phyloP scores from a whole-genome alignment of 2,113 vertebrate species.

The Megaceryle maxima region DNA sequence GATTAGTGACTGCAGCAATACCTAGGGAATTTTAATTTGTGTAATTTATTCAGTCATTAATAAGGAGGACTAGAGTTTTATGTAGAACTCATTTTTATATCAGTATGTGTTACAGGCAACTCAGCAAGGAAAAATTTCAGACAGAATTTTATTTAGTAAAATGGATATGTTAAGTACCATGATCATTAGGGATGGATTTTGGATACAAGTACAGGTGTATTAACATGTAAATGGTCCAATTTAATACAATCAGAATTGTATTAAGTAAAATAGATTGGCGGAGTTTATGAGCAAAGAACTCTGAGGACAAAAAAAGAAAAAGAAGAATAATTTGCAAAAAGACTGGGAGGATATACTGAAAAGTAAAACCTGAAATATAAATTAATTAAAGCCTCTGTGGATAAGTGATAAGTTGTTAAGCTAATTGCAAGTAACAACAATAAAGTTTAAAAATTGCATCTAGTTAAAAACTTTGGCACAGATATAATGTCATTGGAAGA shows the following conservation, averaged over 20 bases:
- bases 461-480: not conserved
- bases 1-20: constrained; percentile 45
- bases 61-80: constrained; percentile 29
- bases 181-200: constrained; percentile 32
- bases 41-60: constrained; percentile 62
- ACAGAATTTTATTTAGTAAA: constrained; percentile 59
- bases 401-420: constrained; percentile 32
- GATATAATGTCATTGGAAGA: not conserved
- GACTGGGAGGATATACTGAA: not conserved
- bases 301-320: not conserved
- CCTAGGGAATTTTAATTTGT: constrained; percentile 65
- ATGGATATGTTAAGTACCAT: constrained; percentile 21
- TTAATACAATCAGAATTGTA: constrained; percentile 51
- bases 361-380: not conserved
- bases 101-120: constrained; percentile 42
- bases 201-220: constrained; percentile 55
- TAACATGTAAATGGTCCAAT: constrained; percentile 51
- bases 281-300: constrained; percentile 46
- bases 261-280: constrained; percentile 50
- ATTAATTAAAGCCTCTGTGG: constrained; percentile 28
- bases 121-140: constrained; percentile 52
- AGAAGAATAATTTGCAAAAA: not conserved
- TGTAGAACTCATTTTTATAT: constrained; percentile 56
- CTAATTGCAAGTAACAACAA: constrained; percentile 32
- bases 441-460: not conserved